Conservation (phyloP, 2,888 invertebrate species). For the Lasius platythorax region DNA sequence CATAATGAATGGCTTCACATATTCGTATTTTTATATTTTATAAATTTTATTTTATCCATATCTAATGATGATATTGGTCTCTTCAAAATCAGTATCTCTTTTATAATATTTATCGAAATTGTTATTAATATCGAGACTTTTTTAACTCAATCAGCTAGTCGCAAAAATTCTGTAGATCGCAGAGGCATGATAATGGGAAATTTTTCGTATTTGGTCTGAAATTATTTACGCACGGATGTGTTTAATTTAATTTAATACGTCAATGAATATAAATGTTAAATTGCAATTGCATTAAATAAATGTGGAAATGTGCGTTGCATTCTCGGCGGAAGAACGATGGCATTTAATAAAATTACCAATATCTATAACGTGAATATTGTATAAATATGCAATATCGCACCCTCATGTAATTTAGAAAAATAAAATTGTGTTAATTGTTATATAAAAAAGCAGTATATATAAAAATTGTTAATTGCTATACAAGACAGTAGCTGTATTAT, state of each 20-base stretch:
- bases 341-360: slow-evolving; percentile 4
- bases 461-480: neutral
- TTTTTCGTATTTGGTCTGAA: neutral
- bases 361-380: neutral
- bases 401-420: neutral
- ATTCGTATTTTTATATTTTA: neutral
- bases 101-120: neutral
- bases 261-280: neutral
- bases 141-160: neutral
- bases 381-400: neutral
- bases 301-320: neutral
- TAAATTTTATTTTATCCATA: neutral
- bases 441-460: neutral
- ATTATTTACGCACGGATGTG: neutral
- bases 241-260: slow-evolving; percentile 26
- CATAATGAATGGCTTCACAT: neutral
- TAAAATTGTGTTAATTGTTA: neutral
- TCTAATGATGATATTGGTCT: neutral
- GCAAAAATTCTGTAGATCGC: neutral
- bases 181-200: neutral
- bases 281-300: neutral
- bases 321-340: neutral
- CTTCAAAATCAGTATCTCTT: neutral
- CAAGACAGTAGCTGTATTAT: neutral
- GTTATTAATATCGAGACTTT: neutral